Percentiles rank a stretch among this genome's conserved stretches.
These are phyloP conservation scores for Diadegma fenestrale DNA, from an alignment of 2,888 invertebrate species.

Conservation along the genomic window DNA sequence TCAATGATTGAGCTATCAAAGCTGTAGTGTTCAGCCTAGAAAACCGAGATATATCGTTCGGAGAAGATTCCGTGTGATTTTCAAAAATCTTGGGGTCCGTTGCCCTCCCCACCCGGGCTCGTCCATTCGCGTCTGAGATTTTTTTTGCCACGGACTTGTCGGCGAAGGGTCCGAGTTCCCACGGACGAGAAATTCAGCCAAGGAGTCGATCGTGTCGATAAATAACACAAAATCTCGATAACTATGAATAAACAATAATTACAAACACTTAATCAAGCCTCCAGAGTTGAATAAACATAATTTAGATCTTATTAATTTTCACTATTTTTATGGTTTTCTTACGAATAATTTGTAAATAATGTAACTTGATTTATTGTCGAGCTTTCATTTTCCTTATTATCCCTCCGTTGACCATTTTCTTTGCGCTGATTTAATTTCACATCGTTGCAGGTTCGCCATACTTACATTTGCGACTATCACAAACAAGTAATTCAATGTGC, in stretches of 20 bases:
- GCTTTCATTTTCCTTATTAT: background rate
- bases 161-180: background rate
- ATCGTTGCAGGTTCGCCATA: conserved; percentile 92
- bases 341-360: background rate
- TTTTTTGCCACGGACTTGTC: background rate
- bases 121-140: background rate
- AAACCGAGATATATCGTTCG: background rate
- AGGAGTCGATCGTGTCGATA: background rate
- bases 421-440: background rate
- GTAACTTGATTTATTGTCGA: background rate
- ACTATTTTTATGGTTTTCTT: background rate
- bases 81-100: background rate
- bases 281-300: no score
- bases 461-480: conserved; percentile 98
- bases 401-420: background rate
- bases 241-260: background rate
- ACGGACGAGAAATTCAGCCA: background rate
- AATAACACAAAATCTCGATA: background rate
- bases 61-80: background rate
- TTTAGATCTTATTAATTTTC: background rate
- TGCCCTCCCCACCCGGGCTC: background rate
- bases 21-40: background rate
- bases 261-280: background rate
- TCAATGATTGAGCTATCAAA: background rate
- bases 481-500: conserved; percentile 98